Base-by-base conservation (phyloP, 2,888 invertebrate genomes). In the Drosophila falleni region DNA sequence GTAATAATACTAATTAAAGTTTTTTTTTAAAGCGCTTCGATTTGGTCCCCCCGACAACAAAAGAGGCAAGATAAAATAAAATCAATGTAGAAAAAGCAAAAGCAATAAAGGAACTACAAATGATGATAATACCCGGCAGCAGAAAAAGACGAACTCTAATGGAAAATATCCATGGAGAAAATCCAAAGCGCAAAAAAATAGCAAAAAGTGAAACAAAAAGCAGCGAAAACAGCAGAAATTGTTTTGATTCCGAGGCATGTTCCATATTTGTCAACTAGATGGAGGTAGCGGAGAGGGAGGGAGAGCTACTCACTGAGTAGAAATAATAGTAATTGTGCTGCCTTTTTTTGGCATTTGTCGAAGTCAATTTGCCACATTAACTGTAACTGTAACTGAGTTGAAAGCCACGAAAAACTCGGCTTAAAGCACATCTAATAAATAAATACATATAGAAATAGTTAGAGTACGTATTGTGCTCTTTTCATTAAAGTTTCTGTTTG, bases 1-100 rank as follows among this genome's bases (percentile, higher is more conserved):
- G 81, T 83, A 85, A 85, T 74, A 74, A 84, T 77, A 87, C 87
- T 84, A 89, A 84, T 84, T 84, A 87, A 81, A 81, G 73, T 79
- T 68, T 51, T 63, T 71, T 53, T 56, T 35, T 53, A 46, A 29
- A 35, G 51, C 41, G 33, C 64, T 66, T 66, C 60, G 59, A 72
- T 68, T 80, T 41, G 59, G 31, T 35, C 8, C 51, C 42, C 5
- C 26, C 29, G 54, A 50, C 59, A 67, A 54, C 41, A 37, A 60
- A 56, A 59, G 35, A 23, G 11, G 33, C 26, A 54, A 53, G 23
- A 16, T 11, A 55, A 33, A 46, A 55, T 15, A 60, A 85, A 80
- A 85, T 82, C 88, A 82, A 88, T 88, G 64, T 60, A 68, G 53
- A 76, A 70, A 50, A 76, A 69, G 56, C 51, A 56, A 54, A 50